Evolutionary conservation across 2,797 vertebrate species (phyloP).

Genomic region (Euphonia xanthogaster): DNA sequence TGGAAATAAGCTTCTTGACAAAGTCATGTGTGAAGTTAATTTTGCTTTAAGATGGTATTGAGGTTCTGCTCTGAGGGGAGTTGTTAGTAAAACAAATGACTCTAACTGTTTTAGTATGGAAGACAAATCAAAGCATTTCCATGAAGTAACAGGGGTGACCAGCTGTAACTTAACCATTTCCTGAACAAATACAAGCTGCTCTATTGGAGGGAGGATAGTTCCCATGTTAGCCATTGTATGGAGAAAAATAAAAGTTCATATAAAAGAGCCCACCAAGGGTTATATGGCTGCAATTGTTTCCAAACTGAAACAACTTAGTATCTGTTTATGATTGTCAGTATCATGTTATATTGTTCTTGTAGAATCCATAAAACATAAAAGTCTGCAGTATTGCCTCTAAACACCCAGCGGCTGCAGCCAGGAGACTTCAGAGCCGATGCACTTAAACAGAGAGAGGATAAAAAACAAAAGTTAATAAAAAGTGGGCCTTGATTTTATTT

Average conservation of each 20-base stretch:
- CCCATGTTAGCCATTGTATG: constrained; percentile 62
- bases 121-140: constrained; percentile 74
- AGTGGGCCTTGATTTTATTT: constrained; percentile 53
- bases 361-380: constrained; percentile 74
- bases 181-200: constrained; percentile 66
- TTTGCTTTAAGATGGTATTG: constrained; percentile 47
- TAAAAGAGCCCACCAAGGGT: constrained; percentile 75
- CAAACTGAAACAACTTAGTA: constrained; percentile 71
- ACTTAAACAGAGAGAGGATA: not conserved
- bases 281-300: constrained; percentile 75
- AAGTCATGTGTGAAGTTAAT: constrained; percentile 68
- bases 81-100: constrained; percentile 69
- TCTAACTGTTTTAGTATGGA: constrained; percentile 67
- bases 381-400: constrained; percentile 60
- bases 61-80: constrained; percentile 60
- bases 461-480: constrained; percentile 41
- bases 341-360: constrained; percentile 72
- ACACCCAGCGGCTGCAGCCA: not conserved
- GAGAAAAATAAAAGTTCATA: constrained; percentile 72
- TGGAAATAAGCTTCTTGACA: constrained; percentile 49
- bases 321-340: constrained; percentile 75
- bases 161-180: constrained; percentile 71
- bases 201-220: constrained; percentile 47
- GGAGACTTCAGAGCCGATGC: not conserved
- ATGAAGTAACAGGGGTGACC: constrained; percentile 54